These are phyloP conservation scores for Tricholauxania praeusta DNA, from an alignment of 2,888 invertebrate species.

Conservation along the genomic window DNA sequence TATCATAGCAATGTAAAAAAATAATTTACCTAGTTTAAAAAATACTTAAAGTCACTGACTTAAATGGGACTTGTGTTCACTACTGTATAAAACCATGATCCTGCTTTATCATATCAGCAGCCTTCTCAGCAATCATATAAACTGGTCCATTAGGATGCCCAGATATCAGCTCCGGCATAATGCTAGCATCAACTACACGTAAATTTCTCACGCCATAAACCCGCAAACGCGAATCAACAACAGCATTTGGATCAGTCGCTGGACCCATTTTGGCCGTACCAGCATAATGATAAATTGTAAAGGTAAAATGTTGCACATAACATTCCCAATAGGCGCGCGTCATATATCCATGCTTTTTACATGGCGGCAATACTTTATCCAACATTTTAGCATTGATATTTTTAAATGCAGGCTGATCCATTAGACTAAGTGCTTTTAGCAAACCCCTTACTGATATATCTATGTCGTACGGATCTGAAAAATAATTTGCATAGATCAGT, in stretches of 20 bases:
- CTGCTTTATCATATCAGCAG: slow-evolving; percentile 71
- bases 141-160: slow-evolving; percentile 72
- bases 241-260: slow-evolving; percentile 70
- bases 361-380: slow-evolving; percentile 71
- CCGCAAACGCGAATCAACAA: slow-evolving; percentile 73
- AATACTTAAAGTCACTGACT: too few relatives aligned
- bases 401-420: slow-evolving; percentile 70
- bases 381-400: slow-evolving; percentile 70
- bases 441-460: slow-evolving; percentile 74
- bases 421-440: slow-evolving; percentile 69
- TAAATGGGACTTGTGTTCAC: neutral
- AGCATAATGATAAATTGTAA: slow-evolving; percentile 75
- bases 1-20: too few relatives aligned
- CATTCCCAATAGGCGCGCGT: slow-evolving; percentile 76
- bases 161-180: slow-evolving; percentile 70
- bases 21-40: too few relatives aligned
- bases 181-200: slow-evolving; percentile 71
- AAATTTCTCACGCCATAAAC: slow-evolving; percentile 70
- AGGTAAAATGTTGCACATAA: slow-evolving; percentile 72
- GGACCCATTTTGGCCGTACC: slow-evolving; percentile 79
- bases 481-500: slow-evolving; percentile 78
- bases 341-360: slow-evolving; percentile 68
- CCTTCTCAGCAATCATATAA: slow-evolving; percentile 72
- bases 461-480: slow-evolving; percentile 74
- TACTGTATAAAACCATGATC: slow-evolving; percentile 59